Evolutionary conservation across 2,888 invertebrate species (phyloP).

Genomic region (Luffia ferchaultella): DNA sequence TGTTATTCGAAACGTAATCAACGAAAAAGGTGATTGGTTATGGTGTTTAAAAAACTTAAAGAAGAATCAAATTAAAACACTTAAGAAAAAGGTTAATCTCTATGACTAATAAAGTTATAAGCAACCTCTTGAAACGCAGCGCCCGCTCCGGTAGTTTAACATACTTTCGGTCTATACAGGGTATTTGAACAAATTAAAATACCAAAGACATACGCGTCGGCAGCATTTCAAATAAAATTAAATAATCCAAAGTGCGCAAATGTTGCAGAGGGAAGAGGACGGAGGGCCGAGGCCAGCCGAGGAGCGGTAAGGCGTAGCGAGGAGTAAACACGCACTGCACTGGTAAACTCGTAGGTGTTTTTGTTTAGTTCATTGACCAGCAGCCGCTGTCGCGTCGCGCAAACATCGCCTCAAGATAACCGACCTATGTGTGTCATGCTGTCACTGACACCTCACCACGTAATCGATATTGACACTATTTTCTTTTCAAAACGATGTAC

Average conservation of each 20-base stretch:
- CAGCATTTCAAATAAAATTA: no score
- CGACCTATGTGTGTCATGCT: conserved; percentile 39
- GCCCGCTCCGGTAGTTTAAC: no score
- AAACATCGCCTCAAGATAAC: conserved; percentile 59
- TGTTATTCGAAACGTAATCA: no score
- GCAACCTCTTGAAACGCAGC: no score
- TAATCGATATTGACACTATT: conserved; percentile 9
- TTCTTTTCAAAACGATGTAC: no score
- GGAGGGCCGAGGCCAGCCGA: not conserved
- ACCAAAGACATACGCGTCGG: not conserved
- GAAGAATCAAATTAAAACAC: no score
- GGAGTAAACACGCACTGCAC: not conserved
- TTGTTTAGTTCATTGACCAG: conserved; percentile 65
- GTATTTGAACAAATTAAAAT: not conserved
- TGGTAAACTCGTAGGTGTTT: conserved; percentile 19
- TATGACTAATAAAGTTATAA: no score
- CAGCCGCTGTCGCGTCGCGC: conserved; percentile 43
- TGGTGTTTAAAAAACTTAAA: no score
- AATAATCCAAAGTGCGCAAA: no score
- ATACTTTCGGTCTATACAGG: no score
- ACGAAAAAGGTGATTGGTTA: no score
- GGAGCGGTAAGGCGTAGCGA: not conserved
- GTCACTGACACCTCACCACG: conserved; percentile 35
- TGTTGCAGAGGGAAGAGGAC: not conserved
- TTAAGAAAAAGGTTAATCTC: no score